Evolutionary conservation across 2,797 vertebrate genomes (phyloP), one percentile per base, ranked within the genome.

Genomic region (Peromyscus attwateri): DNA sequence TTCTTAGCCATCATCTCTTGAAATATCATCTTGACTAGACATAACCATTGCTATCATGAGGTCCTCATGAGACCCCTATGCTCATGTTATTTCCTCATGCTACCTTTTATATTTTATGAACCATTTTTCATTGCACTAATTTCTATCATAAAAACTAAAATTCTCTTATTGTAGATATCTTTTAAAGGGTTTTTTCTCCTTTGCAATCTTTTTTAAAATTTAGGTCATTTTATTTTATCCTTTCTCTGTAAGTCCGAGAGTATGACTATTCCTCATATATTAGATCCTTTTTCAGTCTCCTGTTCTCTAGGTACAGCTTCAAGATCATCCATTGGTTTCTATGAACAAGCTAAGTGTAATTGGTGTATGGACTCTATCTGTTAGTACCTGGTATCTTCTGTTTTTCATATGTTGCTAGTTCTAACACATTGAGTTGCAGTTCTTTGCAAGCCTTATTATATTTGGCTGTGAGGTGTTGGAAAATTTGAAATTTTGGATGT

Each of bases 1-100:
- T 62, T 91, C 62, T 80, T 93, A 89, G 21, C 14, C 9, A 80
- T 92, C 52, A 62, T 95, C n/a, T 80, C 57, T 93, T 89, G 57
- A 94, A 94, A 82, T 82, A 89, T 0, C 21, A 0, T 60, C 81
- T 82, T 96, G 49, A 2, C 46, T 55, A 27, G 23, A 55, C 27
- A 70, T 37, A n/a, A 29, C 34, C 49, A 55, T 55, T 25, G 68
- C 46, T 13, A 55, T 37, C 21, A 43, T 29, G 13, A 37, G 66
- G 49, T 55, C 31, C 40, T 23, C 66, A n/a, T 29, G 34, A 71
- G 46, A 17, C 46, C 84, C 46, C 64, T 70, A 27, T 2, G 5
- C 34, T 55, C 40, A 46, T 81, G 1, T 89, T 55, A 84, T 87
- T 96, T 89, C 71, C 40, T 88, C 21, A 60, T 60, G 29, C 31